Evolutionary conservation across 2,888 invertebrate genomes (phyloP).

Genomic region (Philhelius pedissequus): DNA sequence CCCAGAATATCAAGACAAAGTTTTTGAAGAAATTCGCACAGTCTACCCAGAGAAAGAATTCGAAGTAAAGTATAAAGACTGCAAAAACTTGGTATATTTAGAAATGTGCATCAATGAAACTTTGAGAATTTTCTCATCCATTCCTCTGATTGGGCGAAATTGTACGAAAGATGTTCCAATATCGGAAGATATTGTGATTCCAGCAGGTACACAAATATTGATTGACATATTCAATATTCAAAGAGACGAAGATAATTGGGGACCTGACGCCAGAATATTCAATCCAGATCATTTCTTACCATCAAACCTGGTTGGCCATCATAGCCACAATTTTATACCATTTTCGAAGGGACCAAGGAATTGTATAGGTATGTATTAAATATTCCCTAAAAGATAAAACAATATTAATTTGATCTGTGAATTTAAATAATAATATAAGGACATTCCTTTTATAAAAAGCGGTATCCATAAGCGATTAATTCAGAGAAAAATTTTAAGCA

Average conservation of each 20-base stretch:
- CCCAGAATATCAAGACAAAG: slow-evolving; percentile 68
- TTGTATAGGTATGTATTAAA: slow-evolving; percentile 72
- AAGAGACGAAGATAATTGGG: slow-evolving; percentile 70
- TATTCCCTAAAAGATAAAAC: too few relatives aligned
- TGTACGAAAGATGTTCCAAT: slow-evolving; percentile 50
- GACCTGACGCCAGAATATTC: slow-evolving; percentile 69
- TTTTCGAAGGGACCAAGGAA: slow-evolving; percentile 72
- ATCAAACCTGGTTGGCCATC: slow-evolving; percentile 53
- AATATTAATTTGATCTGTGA: too few relatives aligned
- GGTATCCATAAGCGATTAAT: too few relatives aligned
- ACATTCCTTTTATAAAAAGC: too few relatives aligned
- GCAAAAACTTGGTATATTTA: slow-evolving; percentile 69
- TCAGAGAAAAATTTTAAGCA: too few relatives aligned
- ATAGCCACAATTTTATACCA: slow-evolving; percentile 71
- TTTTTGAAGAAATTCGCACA: slow-evolving; percentile 71
- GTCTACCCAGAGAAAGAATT: slow-evolving; percentile 70
- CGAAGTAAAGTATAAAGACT: slow-evolving; percentile 59
- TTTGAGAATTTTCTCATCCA: slow-evolving; percentile 68
- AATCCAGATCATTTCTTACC: slow-evolving; percentile 71
- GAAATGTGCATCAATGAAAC: slow-evolving; percentile 71
- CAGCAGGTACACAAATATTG: slow-evolving; percentile 58
- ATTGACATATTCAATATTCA: slow-evolving; percentile 70
- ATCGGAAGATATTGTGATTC: slow-evolving; percentile 57
- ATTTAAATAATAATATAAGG: too few relatives aligned
- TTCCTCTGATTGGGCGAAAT: slow-evolving; percentile 68